Conservation (phyloP, 2,797 vertebrate genomes). For the Sarcophilus harrisii region DNA sequence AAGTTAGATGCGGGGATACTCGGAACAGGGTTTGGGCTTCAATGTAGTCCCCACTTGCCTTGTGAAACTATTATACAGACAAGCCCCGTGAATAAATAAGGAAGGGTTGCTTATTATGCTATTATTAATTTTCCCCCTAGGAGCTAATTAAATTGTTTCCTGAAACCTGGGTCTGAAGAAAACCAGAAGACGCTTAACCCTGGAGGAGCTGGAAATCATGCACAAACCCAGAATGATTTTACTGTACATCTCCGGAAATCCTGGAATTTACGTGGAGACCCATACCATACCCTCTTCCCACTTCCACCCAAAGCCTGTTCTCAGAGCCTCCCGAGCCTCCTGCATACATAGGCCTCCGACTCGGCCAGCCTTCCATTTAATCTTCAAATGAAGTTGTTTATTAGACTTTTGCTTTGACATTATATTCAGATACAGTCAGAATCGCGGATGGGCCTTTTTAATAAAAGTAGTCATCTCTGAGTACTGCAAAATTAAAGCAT, state of each 20-base stretch:
- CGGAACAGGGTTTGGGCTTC: not conserved
- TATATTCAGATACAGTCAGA: constrained; percentile 84
- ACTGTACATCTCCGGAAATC: not conserved
- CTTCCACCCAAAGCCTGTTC: not conserved
- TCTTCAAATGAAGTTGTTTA: constrained; percentile 74
- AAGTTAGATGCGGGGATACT: fast-evolving
- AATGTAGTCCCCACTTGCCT: not conserved
- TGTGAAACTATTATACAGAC: constrained; percentile 65
- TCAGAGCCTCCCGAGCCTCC: not conserved
- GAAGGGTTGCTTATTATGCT: constrained; percentile 86
- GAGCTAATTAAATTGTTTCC: constrained; percentile 89
- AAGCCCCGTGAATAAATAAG: constrained; percentile 79
- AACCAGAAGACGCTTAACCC: constrained; percentile 1
- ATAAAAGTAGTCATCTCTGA: constrained; percentile 83
- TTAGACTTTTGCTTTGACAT: constrained; percentile 85
- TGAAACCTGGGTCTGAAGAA: constrained; percentile 54
- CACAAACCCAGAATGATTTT: not conserved
- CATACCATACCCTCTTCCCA: not conserved
- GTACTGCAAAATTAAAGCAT: constrained; percentile 84
- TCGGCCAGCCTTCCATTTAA: constrained; percentile 51
- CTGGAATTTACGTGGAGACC: not conserved
- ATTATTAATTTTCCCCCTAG: constrained; percentile 84
- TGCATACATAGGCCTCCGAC: not conserved
- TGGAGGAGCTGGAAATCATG: not conserved
- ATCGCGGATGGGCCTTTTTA: constrained; percentile 82